Percentiles rank a stretch among this genome's conserved stretches.
Conservation (phyloP, 2,113 vertebrate species). For the Heterocephalus glaber region DNA sequence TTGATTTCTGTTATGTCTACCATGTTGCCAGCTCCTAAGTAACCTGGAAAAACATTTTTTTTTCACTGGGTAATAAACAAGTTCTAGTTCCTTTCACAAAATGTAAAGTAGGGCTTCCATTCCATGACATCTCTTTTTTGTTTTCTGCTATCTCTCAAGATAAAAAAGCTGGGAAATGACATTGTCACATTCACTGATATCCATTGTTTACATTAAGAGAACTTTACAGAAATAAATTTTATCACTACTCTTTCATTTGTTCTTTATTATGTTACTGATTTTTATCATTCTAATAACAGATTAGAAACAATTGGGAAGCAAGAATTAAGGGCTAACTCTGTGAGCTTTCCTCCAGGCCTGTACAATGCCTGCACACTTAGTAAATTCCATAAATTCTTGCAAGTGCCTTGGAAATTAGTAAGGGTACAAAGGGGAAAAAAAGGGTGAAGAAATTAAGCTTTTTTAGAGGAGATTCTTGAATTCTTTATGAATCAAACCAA, state of each 20-base stretch:
- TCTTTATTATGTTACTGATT: neutral
- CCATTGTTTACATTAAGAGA: neutral
- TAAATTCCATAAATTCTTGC: neutral
- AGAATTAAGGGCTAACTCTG: neutral
- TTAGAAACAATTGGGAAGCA: neutral
- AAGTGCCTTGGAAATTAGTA: neutral
- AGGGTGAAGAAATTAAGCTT: neutral
- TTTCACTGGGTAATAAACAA: neutral
- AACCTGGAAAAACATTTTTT: neutral
- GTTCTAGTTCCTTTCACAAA: neutral
- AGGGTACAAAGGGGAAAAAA: neutral
- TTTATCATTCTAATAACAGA: neutral
- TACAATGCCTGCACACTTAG: neutral
- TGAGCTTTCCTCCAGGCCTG: neutral
- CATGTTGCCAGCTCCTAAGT: neutral
- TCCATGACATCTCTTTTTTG: neutral
- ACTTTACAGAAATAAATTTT: neutral
- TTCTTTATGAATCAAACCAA: neutral
- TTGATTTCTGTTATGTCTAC: neutral
- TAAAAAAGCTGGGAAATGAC: neutral
- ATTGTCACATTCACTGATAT: neutral
- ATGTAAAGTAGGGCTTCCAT: fast-evolving
- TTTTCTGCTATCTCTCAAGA: neutral
- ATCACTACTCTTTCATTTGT: neutral
- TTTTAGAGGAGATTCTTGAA: neutral